Evolutionary conservation across 2,113 vertebrate species (phyloP).

Genomic region (Tetraodon nigroviridis): DNA sequence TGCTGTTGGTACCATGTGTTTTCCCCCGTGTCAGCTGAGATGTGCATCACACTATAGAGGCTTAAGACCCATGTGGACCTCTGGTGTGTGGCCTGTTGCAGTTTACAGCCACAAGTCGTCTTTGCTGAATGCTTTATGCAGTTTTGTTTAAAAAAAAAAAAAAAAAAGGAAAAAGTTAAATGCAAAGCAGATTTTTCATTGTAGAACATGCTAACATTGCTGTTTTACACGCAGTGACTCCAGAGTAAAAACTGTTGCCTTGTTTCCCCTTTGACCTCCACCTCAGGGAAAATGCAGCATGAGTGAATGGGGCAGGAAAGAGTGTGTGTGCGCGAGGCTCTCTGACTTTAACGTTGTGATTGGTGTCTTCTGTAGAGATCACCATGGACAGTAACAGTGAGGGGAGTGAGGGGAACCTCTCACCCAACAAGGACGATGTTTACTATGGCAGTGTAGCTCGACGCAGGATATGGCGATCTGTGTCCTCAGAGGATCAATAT

Average conservation of each 20-base stretch:
- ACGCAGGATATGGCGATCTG: slow-evolving; percentile 80
- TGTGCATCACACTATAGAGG: slow-evolving; percentile 60
- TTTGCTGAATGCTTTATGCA: slow-evolving; percentile 50
- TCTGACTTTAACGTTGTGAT: slow-evolving; percentile 75
- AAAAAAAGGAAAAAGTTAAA: not conserved
- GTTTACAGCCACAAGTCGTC: slow-evolving; percentile 55
- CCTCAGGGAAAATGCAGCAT: slow-evolving; percentile 57
- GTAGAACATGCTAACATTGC: slow-evolving; percentile 64
- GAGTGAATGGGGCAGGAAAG: slow-evolving; percentile 59
- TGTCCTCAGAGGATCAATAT: slow-evolving; percentile 81
- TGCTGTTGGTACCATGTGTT: slow-evolving; percentile 62
- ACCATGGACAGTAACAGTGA: slow-evolving; percentile 93
- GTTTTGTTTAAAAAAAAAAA: slow-evolving; percentile 30
- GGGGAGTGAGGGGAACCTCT: slow-evolving; percentile 88
- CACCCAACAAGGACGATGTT: slow-evolving; percentile 85
- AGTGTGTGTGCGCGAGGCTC: slow-evolving; percentile 56
- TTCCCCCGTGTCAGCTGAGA: slow-evolving; percentile 58
- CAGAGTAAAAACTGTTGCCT: slow-evolving; percentile 59
- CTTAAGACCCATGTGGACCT: slow-evolving; percentile 47
- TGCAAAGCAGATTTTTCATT: no score
- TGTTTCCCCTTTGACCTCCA: slow-evolving; percentile 23
- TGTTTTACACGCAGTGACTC: slow-evolving; percentile 74
- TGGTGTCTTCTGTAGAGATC: slow-evolving; percentile 87
- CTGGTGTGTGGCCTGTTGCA: slow-evolving; percentile 40
- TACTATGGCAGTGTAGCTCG: slow-evolving; percentile 86